These are phyloP conservation scores for Phortica okadai DNA, from an alignment of 2,888 invertebrate species.

Conservation along the genomic window DNA sequence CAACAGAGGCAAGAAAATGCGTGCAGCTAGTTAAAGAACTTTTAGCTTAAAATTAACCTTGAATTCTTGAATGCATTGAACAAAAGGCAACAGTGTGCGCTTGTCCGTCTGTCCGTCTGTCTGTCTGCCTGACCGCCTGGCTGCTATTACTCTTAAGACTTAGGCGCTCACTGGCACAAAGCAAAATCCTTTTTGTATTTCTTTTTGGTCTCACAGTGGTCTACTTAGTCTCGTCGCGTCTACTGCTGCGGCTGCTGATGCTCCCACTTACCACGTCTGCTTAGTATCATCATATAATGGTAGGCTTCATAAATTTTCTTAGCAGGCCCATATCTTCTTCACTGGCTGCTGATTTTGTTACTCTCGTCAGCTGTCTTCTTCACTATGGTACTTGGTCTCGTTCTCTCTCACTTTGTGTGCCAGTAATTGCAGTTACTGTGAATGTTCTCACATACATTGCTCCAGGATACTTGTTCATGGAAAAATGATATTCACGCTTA, in stretches of 20 bases:
- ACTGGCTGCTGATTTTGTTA: constrained; percentile 6
- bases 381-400: constrained; percentile 16
- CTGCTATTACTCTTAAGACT: no score
- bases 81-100: not conserved
- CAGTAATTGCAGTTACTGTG: constrained; percentile 70
- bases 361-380: not conserved
- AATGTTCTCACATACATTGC: constrained; percentile 69
- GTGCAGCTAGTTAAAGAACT: constrained; percentile 68
- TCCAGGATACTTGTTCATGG: constrained; percentile 70
- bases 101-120: not conserved
- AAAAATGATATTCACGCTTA: constrained; percentile 70
- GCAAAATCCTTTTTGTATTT: not conserved
- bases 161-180: not conserved
- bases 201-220: not conserved
- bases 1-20: constrained; percentile 53
- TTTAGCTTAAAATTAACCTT: constrained; percentile 64
- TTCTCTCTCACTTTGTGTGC: constrained; percentile 32
- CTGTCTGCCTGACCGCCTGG: not conserved
- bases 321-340: constrained; percentile 39
- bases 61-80: constrained; percentile 54
- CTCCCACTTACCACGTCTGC: constrained; percentile 35
- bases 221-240: constrained; percentile 14
- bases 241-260: not conserved
- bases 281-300: constrained; percentile 58
- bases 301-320: constrained; percentile 69